phyloP scores from a whole-genome alignment of 2,888 invertebrate species.

The Rhamphomyia laevipes region DNA sequence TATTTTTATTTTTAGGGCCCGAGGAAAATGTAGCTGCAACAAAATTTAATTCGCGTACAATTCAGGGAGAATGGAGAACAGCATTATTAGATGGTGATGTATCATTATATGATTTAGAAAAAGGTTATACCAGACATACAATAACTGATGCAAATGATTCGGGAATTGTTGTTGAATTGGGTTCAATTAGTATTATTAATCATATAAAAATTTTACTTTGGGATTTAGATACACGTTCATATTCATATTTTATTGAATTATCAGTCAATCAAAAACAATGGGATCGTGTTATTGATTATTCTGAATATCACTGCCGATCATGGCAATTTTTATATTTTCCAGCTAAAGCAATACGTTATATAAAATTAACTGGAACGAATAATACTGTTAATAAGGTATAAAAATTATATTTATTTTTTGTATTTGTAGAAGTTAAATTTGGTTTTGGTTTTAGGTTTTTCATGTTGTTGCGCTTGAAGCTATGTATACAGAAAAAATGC shows the following conservation, averaged over 20 bases:
- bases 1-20: conserved; percentile 44
- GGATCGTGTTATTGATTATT: conserved; percentile 87
- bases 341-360: conserved; percentile 74
- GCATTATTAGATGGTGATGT: conserved; percentile 84
- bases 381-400: conserved; percentile 90
- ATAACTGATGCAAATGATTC: conserved; percentile 66
- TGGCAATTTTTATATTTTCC: conserved; percentile 94
- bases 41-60: conserved; percentile 70
- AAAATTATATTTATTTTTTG: conserved; percentile 19
- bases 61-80: conserved; percentile 80
- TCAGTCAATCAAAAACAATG: conserved; percentile 94
- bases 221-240: conserved; percentile 78
- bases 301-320: conserved; percentile 83
- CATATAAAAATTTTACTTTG: conserved; percentile 84
- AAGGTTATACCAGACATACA: conserved; percentile 80
- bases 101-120: conserved; percentile 81
- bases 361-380: conserved; percentile 77
- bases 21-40: conserved; percentile 87
- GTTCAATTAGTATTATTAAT: conserved; percentile 81
- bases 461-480: conserved; percentile 91
- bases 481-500: conserved; percentile 63
- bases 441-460: conserved; percentile 46
- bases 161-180: conserved; percentile 77
- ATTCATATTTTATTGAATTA: conserved; percentile 50
- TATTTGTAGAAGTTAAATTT: not conserved